Percentiles rank a stretch among this genome's conserved stretches.
Conservation (phyloP, 2,797 vertebrate species). For the Phaenicophaeus curvirostris region DNA sequence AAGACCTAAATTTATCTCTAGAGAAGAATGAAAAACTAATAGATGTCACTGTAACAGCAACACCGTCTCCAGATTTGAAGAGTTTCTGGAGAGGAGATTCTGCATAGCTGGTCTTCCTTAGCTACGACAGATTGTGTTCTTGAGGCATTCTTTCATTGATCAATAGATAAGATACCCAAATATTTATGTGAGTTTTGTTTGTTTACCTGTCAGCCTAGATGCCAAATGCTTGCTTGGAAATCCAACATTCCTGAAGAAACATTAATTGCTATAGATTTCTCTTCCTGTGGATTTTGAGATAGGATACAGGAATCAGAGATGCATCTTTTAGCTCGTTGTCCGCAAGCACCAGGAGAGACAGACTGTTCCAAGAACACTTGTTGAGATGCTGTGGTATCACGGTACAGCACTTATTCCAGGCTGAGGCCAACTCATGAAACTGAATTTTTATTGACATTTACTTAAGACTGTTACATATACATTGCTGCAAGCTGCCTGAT, state of each 20-base stretch:
- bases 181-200: slow-evolving; percentile 13
- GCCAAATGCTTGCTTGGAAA: not conserved
- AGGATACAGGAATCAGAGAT: not conserved
- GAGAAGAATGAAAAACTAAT: not conserved
- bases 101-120: not conserved
- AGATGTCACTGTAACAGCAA: not conserved
- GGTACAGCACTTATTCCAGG: not conserved
- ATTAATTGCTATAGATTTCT: not conserved
- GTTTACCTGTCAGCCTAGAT: not conserved
- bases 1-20: not conserved
- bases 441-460: not conserved
- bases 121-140: not conserved
- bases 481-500: not conserved
- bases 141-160: not conserved
- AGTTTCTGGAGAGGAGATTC: not conserved
- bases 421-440: not conserved
- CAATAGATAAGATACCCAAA: not conserved
- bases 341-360: not conserved
- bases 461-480: not conserved
- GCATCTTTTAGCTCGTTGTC: not conserved
- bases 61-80: not conserved
- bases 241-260: not conserved
- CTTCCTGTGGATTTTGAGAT: not conserved
- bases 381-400: not conserved
- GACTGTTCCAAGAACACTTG: not conserved